Evolutionary conservation across 1,140 invertebrate species (phyloP), one percentile per base, ranked within the genome.

Genomic region (Triops cancriformis): DNA sequence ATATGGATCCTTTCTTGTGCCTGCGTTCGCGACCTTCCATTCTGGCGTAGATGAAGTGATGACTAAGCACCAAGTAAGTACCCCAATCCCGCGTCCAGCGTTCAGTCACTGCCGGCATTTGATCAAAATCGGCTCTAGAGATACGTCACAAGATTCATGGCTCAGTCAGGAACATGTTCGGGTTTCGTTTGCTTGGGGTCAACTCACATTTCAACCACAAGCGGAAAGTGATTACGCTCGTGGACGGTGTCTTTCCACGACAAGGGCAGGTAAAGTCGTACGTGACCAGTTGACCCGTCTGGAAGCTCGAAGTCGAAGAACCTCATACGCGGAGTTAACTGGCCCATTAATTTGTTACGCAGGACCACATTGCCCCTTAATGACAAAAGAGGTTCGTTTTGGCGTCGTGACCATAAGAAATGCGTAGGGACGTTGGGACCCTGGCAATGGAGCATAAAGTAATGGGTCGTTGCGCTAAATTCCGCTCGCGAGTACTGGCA

Each of bases 131-230:
- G 26, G 64, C 41, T 10, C 76, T 77, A 41, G 27, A 1, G 64
- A 42, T n/a, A 9, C 26, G 31, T 26, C 10, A 64, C 0, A 1
- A 23, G 18, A 64, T 6, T 6, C n/a, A 10, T n/a, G n/a, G n/a
- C n/a, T n/a, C 6, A 64, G 51, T 18, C 18, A 64, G n/a, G 6
- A n/a, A 64, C 4, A 18, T 64, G 51, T 64, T 10, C 23, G 2
- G 18, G 23, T n/a, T 64, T 18, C 18, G n/a, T 64, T 1, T 64
- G 51, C 2, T 2, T 64, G 18, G n/a, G 6, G 23, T 64, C 1
- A 64, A 64, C 51, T 76, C 42, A 79, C 78, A 75, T 72, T 76
- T 79, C 74, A 42, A 79, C 75, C 14, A 79, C 73, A 43, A 79
- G 73, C 23, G 78, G 78, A 64, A 72, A 79, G 27, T 75, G 75